Conservation (phyloP, 2,113 vertebrate species). For the Ctenodactylus gundi region DNA sequence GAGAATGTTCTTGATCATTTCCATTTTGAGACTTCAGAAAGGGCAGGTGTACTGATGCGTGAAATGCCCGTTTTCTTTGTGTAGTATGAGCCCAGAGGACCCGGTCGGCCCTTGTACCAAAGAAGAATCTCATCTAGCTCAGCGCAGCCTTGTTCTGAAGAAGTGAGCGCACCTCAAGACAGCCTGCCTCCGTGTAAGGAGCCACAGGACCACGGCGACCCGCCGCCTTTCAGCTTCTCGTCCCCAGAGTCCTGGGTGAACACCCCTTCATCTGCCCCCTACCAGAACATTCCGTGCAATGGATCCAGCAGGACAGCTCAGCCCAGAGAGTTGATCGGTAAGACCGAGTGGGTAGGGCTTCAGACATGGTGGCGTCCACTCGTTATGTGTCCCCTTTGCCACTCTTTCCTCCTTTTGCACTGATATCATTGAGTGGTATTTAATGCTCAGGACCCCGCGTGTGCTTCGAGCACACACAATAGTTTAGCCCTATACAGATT, state of each 20-base stretch:
- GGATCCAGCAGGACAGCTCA: constrained; percentile 91
- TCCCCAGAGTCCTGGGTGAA: constrained; percentile 94
- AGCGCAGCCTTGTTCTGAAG: constrained; percentile 91
- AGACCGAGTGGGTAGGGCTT: neutral
- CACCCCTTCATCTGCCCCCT: constrained; percentile 89
- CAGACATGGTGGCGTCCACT: neutral
- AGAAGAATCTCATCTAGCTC: constrained; percentile 97
- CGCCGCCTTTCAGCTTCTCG: constrained; percentile 90
- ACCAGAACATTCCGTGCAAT: constrained; percentile 99
- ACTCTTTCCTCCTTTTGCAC: neutral
- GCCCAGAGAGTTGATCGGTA: constrained; percentile 94
- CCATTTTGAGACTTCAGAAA: neutral
- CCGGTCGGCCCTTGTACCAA: constrained; percentile 99
- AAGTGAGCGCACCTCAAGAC: constrained; percentile 87
- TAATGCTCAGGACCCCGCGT: neutral
- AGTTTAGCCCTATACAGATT: neutral
- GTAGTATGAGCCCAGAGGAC: constrained; percentile 99
- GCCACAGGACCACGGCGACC: constrained; percentile 90
- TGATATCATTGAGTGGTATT: neutral
- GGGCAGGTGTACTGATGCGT: neutral
- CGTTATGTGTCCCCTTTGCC: neutral
- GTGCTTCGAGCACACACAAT: neutral
- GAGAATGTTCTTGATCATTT: neutral
- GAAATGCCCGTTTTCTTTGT: constrained; percentile 44
- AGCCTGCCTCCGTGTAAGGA: constrained; percentile 89